Evolutionary conservation across 2,113 vertebrate genomes (phyloP), one percentile per base, ranked within the genome.

Genomic region (Vulpes lagopus): DNA sequence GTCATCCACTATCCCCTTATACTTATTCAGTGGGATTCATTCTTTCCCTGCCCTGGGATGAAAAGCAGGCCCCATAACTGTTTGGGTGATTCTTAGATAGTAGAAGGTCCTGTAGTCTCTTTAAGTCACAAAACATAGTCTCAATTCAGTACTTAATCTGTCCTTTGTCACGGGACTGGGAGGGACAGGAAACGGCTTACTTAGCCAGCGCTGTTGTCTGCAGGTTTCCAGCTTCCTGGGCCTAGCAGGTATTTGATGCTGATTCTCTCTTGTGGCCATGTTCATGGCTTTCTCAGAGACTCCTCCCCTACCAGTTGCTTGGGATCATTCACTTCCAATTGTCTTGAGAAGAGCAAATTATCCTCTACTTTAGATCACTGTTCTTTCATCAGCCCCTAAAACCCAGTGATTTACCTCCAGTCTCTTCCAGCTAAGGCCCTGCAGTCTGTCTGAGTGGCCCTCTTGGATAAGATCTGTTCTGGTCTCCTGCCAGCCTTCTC

Each of bases 271-370:
- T 25, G 6, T 65, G 87, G 32, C n/a, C 53, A 16, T 2, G 1
- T 67, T 71, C 43, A 32, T 60, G 57, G 27, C 53, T 43, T 95
- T 97, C 55, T 96, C 86, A 93, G 85, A 89, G n/a, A 49, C n/a
- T 11, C 5, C 30, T 49, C 43, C 5, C 7, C 51, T 32, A 5
- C 23, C 57, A 38, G 2, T 22, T 92, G 30, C 79, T 89, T 89
- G 20, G 38, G 17, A 59, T 91, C 10, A 8, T 93, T 93, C 25
- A 74, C 59, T 95, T 30, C 59, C 0, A 2, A 7, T 38, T 71
- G 20, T 84, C 69, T 85, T 64, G 8, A 89, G 79, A 92, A 90
- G 38, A 97, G 30, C 60, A 87, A 83, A 89, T 87, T 55, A 71
- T 57, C 27, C 30, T 89, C 53, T 73, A 20, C 74, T 95, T 23